Conservation (phyloP, 2,888 invertebrate species). For the Nysson spinosus region DNA sequence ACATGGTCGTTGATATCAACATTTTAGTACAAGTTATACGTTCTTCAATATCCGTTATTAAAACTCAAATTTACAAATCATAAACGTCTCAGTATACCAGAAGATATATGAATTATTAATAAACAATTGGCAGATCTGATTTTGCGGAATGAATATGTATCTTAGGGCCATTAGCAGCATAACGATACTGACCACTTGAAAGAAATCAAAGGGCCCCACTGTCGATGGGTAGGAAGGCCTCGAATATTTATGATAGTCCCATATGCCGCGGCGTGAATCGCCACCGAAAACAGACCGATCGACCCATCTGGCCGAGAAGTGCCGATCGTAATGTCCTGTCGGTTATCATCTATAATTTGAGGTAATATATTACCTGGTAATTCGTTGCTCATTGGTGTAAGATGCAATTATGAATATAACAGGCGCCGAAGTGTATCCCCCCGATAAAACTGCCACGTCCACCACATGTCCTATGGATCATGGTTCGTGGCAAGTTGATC, state of each 20-base stretch:
- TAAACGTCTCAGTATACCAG: too few relatives aligned
- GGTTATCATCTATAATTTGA: conserved; percentile 76
- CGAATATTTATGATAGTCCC: conserved; percentile 70
- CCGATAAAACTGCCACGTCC: conserved; percentile 56
- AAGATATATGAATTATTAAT: too few relatives aligned
- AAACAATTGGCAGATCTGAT: too few relatives aligned
- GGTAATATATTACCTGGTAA: conserved; percentile 77
- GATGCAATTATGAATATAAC: conserved; percentile 72
- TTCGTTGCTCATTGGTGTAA: conserved; percentile 74
- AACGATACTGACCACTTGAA: conserved; percentile 4
- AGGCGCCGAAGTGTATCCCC: conserved; percentile 55
- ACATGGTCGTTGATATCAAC: too few relatives aligned
- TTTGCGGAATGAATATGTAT: too few relatives aligned
- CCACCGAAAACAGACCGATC: conserved; percentile 65
- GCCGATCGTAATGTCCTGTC: conserved; percentile 72
- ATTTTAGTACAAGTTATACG: too few relatives aligned
- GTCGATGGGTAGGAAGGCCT: conserved; percentile 43
- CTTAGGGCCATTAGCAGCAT: neutral
- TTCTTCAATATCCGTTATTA: too few relatives aligned
- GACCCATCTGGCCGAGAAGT: conserved; percentile 74
- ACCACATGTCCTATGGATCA: conserved; percentile 66
- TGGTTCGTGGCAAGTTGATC: conserved; percentile 36
- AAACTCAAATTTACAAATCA: too few relatives aligned
- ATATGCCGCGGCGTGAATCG: conserved; percentile 67
- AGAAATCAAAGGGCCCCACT: conserved; percentile 15